These are phyloP conservation scores for Eclectus roratus DNA, from an alignment of 2,113 vertebrate species.

Conservation along the genomic window DNA sequence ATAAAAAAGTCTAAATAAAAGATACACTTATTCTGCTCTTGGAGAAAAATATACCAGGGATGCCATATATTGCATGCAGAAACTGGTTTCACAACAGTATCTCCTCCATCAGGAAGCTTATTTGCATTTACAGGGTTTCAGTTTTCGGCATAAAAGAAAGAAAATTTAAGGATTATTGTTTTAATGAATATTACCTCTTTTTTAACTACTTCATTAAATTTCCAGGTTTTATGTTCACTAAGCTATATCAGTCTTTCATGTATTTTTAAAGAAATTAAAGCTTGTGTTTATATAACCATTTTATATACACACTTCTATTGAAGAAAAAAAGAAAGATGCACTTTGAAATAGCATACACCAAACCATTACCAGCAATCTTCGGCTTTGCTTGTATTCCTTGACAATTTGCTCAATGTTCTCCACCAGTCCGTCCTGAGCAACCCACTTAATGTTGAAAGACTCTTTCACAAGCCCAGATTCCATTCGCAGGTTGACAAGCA, in stretches of 20 bases:
- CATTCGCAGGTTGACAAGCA: slow-evolving; percentile 82
- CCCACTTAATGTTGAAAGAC: slow-evolving; percentile 84
- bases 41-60: not conserved
- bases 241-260: not conserved
- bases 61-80: not conserved
- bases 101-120: not conserved
- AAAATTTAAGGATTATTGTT: not conserved
- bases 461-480: slow-evolving; percentile 79
- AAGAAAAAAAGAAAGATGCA: not conserved
- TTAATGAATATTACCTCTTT: not conserved
- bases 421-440: slow-evolving; percentile 82
- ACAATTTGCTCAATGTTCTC: slow-evolving; percentile 82
- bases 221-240: not conserved
- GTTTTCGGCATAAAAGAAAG: not conserved
- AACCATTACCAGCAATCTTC: slow-evolving; percentile 82
- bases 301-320: not conserved
- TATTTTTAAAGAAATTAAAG: not conserved
- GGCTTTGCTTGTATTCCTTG: slow-evolving; percentile 82
- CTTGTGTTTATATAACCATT: not conserved
- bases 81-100: not conserved
- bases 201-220: not conserved
- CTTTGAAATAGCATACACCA: not conserved
- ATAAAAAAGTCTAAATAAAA: not conserved
- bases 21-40: not conserved
- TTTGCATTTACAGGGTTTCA: not conserved